Conservation (phyloP, 2,113 vertebrate genomes). For the Austrofundulus limnaeus region DNA sequence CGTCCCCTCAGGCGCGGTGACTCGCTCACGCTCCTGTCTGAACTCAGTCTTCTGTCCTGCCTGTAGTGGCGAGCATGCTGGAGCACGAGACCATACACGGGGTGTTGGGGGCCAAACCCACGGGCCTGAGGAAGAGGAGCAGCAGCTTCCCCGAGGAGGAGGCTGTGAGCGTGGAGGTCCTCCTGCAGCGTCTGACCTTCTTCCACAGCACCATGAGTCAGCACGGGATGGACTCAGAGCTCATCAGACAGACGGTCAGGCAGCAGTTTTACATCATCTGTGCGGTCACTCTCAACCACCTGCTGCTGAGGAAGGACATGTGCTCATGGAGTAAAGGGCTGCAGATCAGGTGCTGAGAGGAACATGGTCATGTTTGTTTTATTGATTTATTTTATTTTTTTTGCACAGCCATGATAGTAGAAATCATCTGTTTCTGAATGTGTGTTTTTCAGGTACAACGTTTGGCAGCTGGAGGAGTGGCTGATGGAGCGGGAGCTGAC, state of each 20-base stretch:
- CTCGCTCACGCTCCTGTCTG: background rate
- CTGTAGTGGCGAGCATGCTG: conserved; percentile 91
- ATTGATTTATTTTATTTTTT: background rate
- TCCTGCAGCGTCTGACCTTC: conserved; percentile 86
- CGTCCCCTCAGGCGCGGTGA: background rate
- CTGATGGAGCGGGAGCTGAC: conserved; percentile 87
- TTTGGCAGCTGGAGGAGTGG: conserved; percentile 98
- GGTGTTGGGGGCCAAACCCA: conserved; percentile 91
- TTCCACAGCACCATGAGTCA: conserved; percentile 90
- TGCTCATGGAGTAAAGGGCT: conserved; percentile 99
- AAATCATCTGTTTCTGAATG: background rate
- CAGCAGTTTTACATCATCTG: conserved; percentile 95
- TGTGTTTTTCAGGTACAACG: conserved; percentile 86
- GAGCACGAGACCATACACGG: conserved; percentile 93
- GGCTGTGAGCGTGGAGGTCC: conserved; percentile 88
- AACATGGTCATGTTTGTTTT: background rate
- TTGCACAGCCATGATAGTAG: background rate
- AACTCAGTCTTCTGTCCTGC: background rate
- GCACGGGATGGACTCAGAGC: conserved; percentile 87
- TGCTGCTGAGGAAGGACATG: conserved; percentile 96
- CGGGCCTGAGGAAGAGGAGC: conserved; percentile 90
- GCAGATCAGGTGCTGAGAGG: conserved; percentile 88
- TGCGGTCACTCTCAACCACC: conserved; percentile 89
- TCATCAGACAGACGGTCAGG: conserved; percentile 90
- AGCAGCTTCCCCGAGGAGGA: conserved; percentile 85